These are phyloP conservation scores for Philonicus albiceps DNA, from an alignment of 2,888 invertebrate species.

Conservation along the genomic window DNA sequence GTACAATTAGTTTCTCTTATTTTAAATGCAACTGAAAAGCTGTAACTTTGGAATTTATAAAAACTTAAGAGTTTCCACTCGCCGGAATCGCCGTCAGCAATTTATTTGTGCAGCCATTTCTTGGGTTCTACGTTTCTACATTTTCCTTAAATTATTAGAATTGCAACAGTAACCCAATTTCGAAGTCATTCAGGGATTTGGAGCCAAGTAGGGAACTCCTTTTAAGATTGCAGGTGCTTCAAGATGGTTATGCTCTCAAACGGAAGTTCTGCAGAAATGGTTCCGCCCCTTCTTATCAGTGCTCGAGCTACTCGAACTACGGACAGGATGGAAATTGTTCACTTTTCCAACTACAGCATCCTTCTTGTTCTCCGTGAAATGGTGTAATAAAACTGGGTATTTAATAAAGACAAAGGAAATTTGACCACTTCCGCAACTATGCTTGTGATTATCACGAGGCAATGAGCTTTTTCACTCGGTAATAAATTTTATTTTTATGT, in stretches of 20 bases:
- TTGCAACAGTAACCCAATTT: neutral
- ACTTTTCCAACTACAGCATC: neutral
- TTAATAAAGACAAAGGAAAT: neutral
- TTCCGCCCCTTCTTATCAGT: neutral
- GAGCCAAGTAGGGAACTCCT: neutral
- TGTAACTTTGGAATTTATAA: neutral
- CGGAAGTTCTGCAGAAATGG: neutral
- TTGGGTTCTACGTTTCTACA: neutral
- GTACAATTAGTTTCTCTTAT: too few relatives aligned
- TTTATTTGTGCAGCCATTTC: neutral
- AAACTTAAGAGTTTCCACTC: neutral
- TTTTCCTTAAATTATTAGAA: neutral
- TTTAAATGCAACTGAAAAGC: neutral
- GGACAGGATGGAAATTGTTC: neutral
- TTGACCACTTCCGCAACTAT: neutral
- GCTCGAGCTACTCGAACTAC: neutral
- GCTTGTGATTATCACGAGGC: neutral
- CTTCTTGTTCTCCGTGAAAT: neutral
- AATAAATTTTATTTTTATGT: neutral
- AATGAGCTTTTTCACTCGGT: neutral
- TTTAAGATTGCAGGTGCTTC: neutral
- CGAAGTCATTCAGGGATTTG: neutral
- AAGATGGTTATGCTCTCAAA: neutral
- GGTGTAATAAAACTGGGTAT: neutral
- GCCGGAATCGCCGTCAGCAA: neutral